Evolutionary conservation across 2,888 invertebrate genomes (phyloP).

Genomic region (Bellardia pandia): DNA sequence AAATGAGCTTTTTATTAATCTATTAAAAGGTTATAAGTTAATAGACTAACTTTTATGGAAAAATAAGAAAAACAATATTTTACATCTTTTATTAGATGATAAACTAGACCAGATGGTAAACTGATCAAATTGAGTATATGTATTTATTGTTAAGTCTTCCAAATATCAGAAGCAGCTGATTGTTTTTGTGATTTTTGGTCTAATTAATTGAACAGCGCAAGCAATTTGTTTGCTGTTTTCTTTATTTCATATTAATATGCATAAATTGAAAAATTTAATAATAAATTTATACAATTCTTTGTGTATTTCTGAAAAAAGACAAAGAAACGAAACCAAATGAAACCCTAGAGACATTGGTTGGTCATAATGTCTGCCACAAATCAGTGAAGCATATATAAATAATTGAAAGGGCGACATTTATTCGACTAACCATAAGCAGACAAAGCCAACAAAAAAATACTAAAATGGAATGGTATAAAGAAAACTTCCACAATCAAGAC

Average conservation of each 20-base stretch:
- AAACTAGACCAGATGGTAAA: no score
- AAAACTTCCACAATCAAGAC: constrained; percentile 21
- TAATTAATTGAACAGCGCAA: no score
- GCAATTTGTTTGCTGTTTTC: neutral
- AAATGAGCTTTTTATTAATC: no score
- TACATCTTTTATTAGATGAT: no score
- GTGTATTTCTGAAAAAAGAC: neutral
- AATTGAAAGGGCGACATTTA: constrained; percentile 72
- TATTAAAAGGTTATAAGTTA: no score
- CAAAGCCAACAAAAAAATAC: constrained; percentile 16
- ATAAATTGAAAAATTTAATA: constrained; percentile 14
- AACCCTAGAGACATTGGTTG: constrained; percentile 40
- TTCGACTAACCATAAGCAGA: constrained; percentile 26
- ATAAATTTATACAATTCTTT: neutral
- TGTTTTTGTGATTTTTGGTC: no score
- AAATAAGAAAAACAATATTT: no score
- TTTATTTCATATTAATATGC: constrained; percentile 44
- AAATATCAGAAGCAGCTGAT: no score
- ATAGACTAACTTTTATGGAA: no score
- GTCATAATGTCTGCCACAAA: constrained; percentile 59
- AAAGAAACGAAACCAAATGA: neutral
- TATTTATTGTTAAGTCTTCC: no score
- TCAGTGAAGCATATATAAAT: constrained; percentile 73
- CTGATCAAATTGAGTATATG: no score
- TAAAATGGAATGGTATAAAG: neutral